Base-by-base conservation (phyloP, 2,113 vertebrate species). In the Menidia beryllina region DNA sequence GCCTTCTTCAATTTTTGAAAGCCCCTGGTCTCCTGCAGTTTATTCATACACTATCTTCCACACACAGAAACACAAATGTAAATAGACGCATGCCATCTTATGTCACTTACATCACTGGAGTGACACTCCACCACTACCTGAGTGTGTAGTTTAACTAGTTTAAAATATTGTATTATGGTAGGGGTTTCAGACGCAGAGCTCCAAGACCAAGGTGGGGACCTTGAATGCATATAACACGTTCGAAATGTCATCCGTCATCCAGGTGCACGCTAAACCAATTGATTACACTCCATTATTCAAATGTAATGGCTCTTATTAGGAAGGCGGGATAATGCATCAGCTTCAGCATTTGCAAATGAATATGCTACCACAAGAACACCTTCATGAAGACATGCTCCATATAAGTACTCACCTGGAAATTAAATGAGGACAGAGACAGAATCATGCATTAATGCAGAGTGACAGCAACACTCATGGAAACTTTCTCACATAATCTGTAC, bases 1-100 rank as follows among this genome's bases (percentile, higher is more conserved):
- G 27, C 55, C 68, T 75, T 79, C 77, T 83, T 85, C 79, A 56
- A 66, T 48, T 47, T 62, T 48, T 75, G 79, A 56, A 71, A 45
- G 52, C 45, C 65, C 61, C 47, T 52, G 14, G 41, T 47, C 38
- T 71, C 67, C 20, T 49, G 59, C 34, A 56, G 64, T 62, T 61
- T 27, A 71, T 7, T 47, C 39, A 65, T 52, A 63, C 39, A n/a
- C 20, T 4, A 17, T 21, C 27, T 26, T 15, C 19, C 34, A 41
- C 48, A 27, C 41, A 52, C 9, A 53, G n/a, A 17, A 11, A 60
- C 17, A 49, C 19, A 38, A 14, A 47, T 14, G 63, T 26, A 25
- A 23, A 21, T 38, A 19, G 41, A 43, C 17, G n/a, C 45, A 74
- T n/a, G n/a, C n/a, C n/a, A n/a, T n/a, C n/a, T n/a, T n/a, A n/a